Evolutionary conservation across 2,797 vertebrate genomes (phyloP).

Genomic region (Margarornis squamiger): DNA sequence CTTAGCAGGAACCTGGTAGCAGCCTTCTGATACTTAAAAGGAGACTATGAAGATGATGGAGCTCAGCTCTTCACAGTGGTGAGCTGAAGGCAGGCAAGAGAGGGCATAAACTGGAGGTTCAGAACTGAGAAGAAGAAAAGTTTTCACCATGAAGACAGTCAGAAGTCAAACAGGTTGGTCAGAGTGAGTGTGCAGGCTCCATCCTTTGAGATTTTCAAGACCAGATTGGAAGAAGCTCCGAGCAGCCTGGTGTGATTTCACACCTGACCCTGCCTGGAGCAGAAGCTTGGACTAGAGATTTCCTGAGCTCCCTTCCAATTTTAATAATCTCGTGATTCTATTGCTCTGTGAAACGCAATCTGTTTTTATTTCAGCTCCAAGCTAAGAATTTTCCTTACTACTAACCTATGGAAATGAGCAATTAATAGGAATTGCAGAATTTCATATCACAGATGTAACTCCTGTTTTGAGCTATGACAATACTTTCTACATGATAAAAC

Average conservation of each 20-base stretch:
- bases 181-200: neutral
- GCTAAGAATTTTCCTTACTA: neutral
- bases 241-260: neutral
- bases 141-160: neutral
- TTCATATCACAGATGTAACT: neutral
- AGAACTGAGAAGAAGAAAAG: neutral
- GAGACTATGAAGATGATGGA: neutral
- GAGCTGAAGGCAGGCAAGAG: neutral
- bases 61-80: neutral
- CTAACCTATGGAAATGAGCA: neutral
- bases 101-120: neutral
- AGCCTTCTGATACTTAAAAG: neutral
- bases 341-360: neutral
- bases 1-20: neutral
- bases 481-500: neutral
- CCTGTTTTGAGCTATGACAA: neutral
- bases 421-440: neutral
- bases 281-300: neutral
- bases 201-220: neutral
- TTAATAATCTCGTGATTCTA: neutral
- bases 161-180: neutral
- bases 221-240: neutral
- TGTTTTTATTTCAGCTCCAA: neutral
- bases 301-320: neutral
- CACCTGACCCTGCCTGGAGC: neutral